Evolutionary conservation across 1,140 invertebrate genomes (phyloP), one percentile per base, ranked within the genome.

Genomic region (Planococcus citri): DNA sequence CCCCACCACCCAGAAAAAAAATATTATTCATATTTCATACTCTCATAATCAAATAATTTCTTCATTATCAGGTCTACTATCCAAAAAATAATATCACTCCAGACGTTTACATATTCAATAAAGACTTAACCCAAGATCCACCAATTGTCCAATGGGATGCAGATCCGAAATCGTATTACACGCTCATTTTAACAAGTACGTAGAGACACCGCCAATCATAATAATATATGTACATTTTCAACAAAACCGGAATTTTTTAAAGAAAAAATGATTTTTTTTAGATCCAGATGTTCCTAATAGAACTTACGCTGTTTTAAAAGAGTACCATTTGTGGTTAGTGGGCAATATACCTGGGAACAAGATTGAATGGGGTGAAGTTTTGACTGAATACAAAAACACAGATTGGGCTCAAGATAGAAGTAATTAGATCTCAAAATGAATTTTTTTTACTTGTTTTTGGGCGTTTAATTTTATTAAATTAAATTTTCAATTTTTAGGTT

Each of bases 121-220:
- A 51, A 20, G 10, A 20, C 3, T 3, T 17, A n/a, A 51, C n/a
- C 0, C 87, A 88, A 76, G 79, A 85, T 75, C 78, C 78, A 68
- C 88, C 88, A 0, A 79, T 74, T 0, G 82, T 91, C 0, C 79
- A 83, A 24, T 91, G 86, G 83, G 75, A 80, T 8, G 82, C 83
- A 0, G 85, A 88, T 22, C 68, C 78, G 1, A 75, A 78, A 68
- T 74, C 79, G 1, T 84, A 83, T 70, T 95, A 94, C 75, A 90
- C 89, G 0, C 77, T 96, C 0, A 85, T 86, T 68, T 87, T 94
- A 88, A 88, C 78, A 73, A 81, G 82, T 83, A 78, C 72, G n/a
- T 22, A 51, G 14, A 14, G n/a, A n/a, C n/a, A n/a, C n/a, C n/a
- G n/a, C n/a, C n/a, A n/a, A n/a, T n/a, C n/a, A n/a, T n/a, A n/a